Evolutionary conservation across 2,888 invertebrate species (phyloP), one percentile per base, ranked within the genome.

Genomic region (Scaptomyza polygonia): DNA sequence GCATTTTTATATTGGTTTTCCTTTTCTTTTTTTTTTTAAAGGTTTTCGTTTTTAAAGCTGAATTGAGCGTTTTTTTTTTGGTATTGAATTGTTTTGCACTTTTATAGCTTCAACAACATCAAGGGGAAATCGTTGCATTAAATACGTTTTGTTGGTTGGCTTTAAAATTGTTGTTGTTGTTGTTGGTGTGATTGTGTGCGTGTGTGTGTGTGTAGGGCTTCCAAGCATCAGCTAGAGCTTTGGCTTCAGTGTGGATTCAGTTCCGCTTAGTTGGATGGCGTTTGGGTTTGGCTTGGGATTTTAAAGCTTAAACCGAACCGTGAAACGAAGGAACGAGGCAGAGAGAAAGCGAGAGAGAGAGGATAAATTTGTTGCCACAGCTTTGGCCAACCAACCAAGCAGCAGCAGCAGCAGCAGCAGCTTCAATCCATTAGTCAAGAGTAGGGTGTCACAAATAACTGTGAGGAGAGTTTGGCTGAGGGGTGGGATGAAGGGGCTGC

Each of bases 381-480:
- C 14, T 12, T 12, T 5, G 36, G 9, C 9, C 30, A 9, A 25
- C 18, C 11, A 25, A 25, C 21, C 21, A 21, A 21, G 39, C 32
- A 12, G 21, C 45, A n/a, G n/a, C n/a, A n/a, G n/a, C 40, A 32
- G 18, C 47, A 21, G 9, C 34, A 14, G 6, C 30, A 39, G 53
- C 57, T 51, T 62, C 65, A 77, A 72, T 79, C 68, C 80, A 77
- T 77, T 79, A 79, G 72, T 79, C 72, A 72, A 32, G n/a, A 1
- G 7, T 2, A 0, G 34, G 11, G 11, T 5, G 32, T 18, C 18
- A 12, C 40, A 40, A 40, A 18, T 40, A 18, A 39, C n/a, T n/a
- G n/a, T 7, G 29, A 34, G 32, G 3, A 9, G 18, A n/a, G n/a
- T n/a, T n/a, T n/a, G n/a, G n/a, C n/a, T n/a, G n/a, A n/a, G n/a